Conservation (phyloP, 2,797 vertebrate genomes). For the Macroramphosus scolopax region DNA sequence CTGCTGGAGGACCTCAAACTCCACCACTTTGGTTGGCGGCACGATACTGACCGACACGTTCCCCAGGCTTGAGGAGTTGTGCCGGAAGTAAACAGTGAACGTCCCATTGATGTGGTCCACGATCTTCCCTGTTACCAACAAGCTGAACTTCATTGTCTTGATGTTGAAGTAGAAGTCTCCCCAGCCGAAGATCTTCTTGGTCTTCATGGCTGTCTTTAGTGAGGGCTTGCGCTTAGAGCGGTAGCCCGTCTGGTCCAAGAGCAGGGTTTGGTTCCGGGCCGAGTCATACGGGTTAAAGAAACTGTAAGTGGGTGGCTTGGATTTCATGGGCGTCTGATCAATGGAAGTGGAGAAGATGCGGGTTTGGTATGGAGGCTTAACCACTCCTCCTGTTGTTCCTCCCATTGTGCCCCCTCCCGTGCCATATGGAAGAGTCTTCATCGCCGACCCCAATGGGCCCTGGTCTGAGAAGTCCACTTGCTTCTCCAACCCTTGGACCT, state of each 20-base stretch:
- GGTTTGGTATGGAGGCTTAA: constrained; percentile 80
- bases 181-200: constrained; percentile 97
- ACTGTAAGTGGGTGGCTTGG: constrained; percentile 74
- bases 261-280: constrained; percentile 84
- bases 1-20: constrained; percentile 86
- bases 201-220: constrained; percentile 85
- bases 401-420: constrained; percentile 65
- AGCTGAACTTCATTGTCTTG: constrained; percentile 92
- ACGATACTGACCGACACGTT: constrained; percentile 97
- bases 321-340: constrained; percentile 74
- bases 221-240: constrained; percentile 87
- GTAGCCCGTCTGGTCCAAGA: constrained; percentile 79
- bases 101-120: constrained; percentile 97
- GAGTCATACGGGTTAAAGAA: constrained; percentile 83
- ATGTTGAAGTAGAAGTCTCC: constrained; percentile 97
- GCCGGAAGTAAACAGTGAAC: constrained; percentile 96
- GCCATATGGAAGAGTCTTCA: constrained; percentile 80
- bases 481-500: constrained; percentile 85
- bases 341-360: constrained; percentile 76
- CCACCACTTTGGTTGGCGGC: constrained; percentile 92
- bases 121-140: constrained; percentile 95
- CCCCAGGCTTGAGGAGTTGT: constrained; percentile 95
- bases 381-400: constrained; percentile 59
- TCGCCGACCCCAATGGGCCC: constrained; percentile 74
- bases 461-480: constrained; percentile 86